A percentile compares a stretch with the other conserved stretches of the same genome.
phyloP scores from a whole-genome alignment of 2,888 invertebrate genomes.

The Eupithecia pulchellata region DNA sequence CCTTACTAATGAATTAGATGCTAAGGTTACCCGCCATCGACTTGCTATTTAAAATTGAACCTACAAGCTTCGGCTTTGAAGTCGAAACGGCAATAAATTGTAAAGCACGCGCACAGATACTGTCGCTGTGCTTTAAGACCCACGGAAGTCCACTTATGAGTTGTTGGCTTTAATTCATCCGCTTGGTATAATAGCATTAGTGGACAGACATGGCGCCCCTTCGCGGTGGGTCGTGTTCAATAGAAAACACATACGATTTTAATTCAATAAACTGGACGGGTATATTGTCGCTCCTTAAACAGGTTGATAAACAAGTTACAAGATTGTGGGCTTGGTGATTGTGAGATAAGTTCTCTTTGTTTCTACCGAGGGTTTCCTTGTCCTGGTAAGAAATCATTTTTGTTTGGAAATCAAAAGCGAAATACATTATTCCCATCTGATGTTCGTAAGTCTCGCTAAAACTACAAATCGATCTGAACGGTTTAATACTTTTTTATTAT shows the following conservation, averaged over 20 bases:
- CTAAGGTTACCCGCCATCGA: background rate
- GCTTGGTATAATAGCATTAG: slow-evolving; percentile 51
- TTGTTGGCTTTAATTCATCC: slow-evolving; percentile 48
- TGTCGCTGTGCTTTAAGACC: slow-evolving; percentile 13
- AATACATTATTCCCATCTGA: no score
- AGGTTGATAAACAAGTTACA: slow-evolving; percentile 28
- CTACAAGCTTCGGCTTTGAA: background rate
- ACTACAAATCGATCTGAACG: no score
- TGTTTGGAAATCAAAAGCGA: background rate
- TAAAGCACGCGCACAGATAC: slow-evolving; percentile 6
- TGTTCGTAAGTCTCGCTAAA: no score
- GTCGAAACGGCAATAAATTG: background rate
- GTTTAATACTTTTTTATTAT: no score
- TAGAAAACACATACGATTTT: slow-evolving; percentile 37
- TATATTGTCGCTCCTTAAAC: slow-evolving; percentile 31
- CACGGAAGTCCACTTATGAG: slow-evolving; percentile 17
- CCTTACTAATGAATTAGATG: background rate
- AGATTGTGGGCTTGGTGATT: slow-evolving; percentile 37
- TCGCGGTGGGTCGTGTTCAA: slow-evolving; percentile 31
- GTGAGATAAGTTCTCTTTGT: slow-evolving; percentile 29
- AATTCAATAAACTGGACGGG: slow-evolving; percentile 31
- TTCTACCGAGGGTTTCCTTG: background rate
- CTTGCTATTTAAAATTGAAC: slow-evolving; percentile 5
- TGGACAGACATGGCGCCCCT: slow-evolving; percentile 52
- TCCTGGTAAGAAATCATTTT: background rate